A percentile compares a stretch with the other conserved stretches of the same genome.
Conservation (phyloP, 1,140 invertebrate genomes). For the Drosophila chauvacae region DNA sequence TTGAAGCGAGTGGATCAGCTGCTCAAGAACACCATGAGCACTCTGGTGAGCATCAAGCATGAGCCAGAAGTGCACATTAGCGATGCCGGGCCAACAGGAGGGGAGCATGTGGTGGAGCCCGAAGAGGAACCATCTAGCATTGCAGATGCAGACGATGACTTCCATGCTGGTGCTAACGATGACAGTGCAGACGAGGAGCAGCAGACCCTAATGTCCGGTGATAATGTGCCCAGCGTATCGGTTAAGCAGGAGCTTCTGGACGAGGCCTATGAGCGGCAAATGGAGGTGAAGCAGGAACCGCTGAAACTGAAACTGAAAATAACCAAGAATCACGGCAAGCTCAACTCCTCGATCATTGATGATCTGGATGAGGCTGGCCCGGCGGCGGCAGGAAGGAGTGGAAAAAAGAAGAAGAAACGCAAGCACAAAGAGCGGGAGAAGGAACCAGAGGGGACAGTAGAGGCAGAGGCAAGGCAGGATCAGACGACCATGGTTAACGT, state of each 20-base stretch:
- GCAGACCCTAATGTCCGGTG: background rate
- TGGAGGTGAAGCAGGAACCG: slow-evolving; percentile 60
- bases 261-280: slow-evolving; percentile 29
- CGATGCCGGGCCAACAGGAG: slow-evolving; percentile 37
- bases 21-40: slow-evolving; percentile 75
- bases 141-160: slow-evolving; percentile 50
- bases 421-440: slow-evolving; percentile 65
- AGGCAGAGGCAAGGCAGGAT: background rate
- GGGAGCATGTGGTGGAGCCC: slow-evolving; percentile 23
- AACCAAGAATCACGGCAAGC: slow-evolving; percentile 77
- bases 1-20: slow-evolving; percentile 78
- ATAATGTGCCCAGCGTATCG: slow-evolving; percentile 10
- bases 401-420: slow-evolving; percentile 79
- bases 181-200: slow-evolving; percentile 65
- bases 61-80: slow-evolving; percentile 77
- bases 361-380: slow-evolving; percentile 53
- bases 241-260: slow-evolving; percentile 58
- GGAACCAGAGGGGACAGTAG: slow-evolving; percentile 17
- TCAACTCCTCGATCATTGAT: slow-evolving; percentile 77
- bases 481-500: slow-evolving; percentile 20
- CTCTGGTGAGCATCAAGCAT: slow-evolving; percentile 79
- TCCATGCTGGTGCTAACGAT: slow-evolving; percentile 39
- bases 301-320: slow-evolving; percentile 78
- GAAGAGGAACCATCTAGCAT: slow-evolving; percentile 16
- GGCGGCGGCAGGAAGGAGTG: slow-evolving; percentile 28